phyloP scores from a whole-genome alignment of 2,113 vertebrate species.

The Cyphomyrus discorhynchus region DNA sequence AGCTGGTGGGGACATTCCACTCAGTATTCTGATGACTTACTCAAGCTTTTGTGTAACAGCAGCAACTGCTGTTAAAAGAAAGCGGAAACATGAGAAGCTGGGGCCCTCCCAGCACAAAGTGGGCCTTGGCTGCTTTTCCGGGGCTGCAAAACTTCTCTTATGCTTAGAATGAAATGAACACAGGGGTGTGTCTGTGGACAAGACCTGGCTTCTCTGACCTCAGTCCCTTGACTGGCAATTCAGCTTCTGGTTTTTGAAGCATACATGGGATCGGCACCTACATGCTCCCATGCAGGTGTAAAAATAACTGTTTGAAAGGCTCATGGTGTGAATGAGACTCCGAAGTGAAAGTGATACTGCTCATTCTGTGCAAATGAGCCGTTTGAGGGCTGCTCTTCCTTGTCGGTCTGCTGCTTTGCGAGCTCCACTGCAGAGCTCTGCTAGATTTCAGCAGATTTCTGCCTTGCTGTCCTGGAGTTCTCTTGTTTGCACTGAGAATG shows the following conservation, averaged over 20 bases:
- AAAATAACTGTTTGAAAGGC: neutral
- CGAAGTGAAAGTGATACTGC: neutral
- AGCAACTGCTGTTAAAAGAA: neutral
- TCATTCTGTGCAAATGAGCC: neutral
- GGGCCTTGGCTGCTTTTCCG: neutral
- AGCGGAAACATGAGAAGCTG: neutral
- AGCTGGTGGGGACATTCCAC: neutral
- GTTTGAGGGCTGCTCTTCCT: neutral
- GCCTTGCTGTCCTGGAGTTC: neutral
- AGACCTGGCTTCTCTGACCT: neutral
- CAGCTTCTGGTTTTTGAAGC: neutral
- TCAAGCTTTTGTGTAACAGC: neutral
- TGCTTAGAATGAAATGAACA: neutral
- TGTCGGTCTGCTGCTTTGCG: neutral
- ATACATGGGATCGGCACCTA: neutral
- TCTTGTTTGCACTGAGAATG: neutral
- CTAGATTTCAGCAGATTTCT: neutral
- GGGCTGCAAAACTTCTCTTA: neutral
- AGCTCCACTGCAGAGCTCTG: neutral
- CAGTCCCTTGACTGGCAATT: neutral
- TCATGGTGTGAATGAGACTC: neutral
- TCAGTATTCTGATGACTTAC: neutral
- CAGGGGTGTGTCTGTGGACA: neutral
- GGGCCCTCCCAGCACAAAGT: neutral
- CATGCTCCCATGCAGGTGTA: neutral